Percentiles rank a stretch among this genome's conserved stretches.
phyloP scores from a whole-genome alignment of 2,888 invertebrate species.

The Cephus pygmeus region DNA sequence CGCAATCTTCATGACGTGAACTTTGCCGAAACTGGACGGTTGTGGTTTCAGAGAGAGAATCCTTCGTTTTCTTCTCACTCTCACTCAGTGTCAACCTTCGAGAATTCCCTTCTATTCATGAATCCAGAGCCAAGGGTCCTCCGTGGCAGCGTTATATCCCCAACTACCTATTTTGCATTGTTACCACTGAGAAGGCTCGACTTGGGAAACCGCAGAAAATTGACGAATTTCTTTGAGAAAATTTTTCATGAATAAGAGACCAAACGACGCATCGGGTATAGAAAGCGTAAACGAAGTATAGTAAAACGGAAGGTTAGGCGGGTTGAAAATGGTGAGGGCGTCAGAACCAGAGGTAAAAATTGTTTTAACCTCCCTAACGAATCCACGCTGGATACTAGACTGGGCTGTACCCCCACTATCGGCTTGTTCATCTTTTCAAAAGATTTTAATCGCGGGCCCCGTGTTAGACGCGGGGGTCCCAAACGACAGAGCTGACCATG shows the following conservation, averaged over 20 bases:
- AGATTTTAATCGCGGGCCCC: conserved; percentile 27
- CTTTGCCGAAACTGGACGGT: neutral
- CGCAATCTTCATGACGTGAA: conserved; percentile 12
- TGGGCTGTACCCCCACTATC: neutral
- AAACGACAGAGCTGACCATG: conserved; percentile 30
- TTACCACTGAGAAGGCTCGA: neutral
- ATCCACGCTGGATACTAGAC: neutral
- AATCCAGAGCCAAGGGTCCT: neutral
- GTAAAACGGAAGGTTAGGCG: neutral
- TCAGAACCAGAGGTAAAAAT: neutral
- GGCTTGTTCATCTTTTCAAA: neutral
- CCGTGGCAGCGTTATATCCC: neutral
- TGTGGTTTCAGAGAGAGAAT: neutral
- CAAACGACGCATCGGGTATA: neutral
- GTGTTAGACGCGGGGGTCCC: conserved; percentile 23
- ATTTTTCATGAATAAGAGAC: neutral
- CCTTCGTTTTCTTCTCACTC: neutral
- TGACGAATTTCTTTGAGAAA: neutral
- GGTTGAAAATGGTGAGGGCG: neutral
- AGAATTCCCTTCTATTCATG: neutral
- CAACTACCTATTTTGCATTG: neutral
- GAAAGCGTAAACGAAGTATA: neutral
- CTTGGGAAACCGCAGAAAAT: neutral
- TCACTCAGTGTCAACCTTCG: neutral
- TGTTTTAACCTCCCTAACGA: neutral